These are phyloP conservation scores for Gambusia holbrooki DNA, from an alignment of 2,113 vertebrate genomes.

Conservation along the genomic window DNA sequence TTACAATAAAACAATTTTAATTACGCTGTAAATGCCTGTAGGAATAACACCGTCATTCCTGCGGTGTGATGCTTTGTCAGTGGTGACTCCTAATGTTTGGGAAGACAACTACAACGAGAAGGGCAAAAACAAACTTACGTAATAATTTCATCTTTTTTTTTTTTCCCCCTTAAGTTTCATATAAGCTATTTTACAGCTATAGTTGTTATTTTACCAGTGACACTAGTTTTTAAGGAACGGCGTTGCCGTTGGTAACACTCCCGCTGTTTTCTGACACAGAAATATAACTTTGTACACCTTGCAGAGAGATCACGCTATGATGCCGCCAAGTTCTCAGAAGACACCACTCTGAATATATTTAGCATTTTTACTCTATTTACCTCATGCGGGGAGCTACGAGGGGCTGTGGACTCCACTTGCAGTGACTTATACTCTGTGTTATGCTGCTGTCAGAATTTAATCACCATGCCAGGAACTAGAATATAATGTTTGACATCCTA, in stretches of 20 bases:
- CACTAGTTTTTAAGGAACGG: conserved; percentile 7
- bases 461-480: not conserved
- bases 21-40: too few relatives aligned
- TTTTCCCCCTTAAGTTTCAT: not conserved
- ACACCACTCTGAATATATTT: not conserved
- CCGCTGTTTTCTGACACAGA: conserved; percentile 1
- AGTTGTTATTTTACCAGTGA: not conserved
- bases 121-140: too few relatives aligned
- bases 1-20: too few relatives aligned
- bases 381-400: conserved; percentile 2
- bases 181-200: not conserved
- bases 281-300: not conserved
- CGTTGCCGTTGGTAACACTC: conserved; percentile 2
- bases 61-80: too few relatives aligned
- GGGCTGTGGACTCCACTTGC: not conserved
- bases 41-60: too few relatives aligned
- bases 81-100: too few relatives aligned
- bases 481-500: not conserved
- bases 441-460: not conserved
- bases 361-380: not conserved
- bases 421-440: not conserved
- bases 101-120: too few relatives aligned
- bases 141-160: not conserved
- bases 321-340: not conserved
- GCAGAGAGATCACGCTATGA: not conserved